Evolutionary conservation across 2,113 vertebrate species (phyloP), one percentile per base, ranked within the genome.

Genomic region (Antechinus flavipes): DNA sequence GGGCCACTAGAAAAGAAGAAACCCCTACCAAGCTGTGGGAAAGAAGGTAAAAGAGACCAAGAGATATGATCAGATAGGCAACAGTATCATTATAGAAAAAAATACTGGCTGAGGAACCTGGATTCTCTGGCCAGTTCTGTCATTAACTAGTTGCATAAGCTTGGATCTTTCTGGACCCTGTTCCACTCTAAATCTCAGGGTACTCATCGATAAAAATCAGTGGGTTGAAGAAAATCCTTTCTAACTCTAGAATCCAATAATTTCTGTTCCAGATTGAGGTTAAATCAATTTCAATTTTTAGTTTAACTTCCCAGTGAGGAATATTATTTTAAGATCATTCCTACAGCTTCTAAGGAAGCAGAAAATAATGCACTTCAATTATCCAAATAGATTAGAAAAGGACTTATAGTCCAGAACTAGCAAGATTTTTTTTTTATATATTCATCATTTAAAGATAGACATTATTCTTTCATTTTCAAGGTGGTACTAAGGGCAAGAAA

Each of bases 361-460:
- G 12, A 76, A 30, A 76, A 76, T 19, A 76, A 12, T n/a, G 5
- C 30, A n/a, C 11, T 68, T 68, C 30, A 76, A n/a, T 7, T 76
- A 35, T n/a, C 19, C 19, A 84, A 84, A 84, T 23, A 24, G 54
- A 90, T 54, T 54, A 93, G 53, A 92, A n/a, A 68, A 94, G 52
- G 26, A 93, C 55, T 0, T 93, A 19, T 42, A 94, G 50, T 91
- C 35, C 53, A 94, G 46, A 94, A 61, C 42, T n/a, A 52, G 93
- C 42, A 76, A 68, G 0, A 27, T 42, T 84, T 84, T 68, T 54
- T 55, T 68, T 61, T 55, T 26, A 42, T 42, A 84, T 22, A 42
- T 84, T 19, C n/a, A 23, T 42, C n/a, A 84, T 42, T 42, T 84
- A 84, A 84, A 84, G 68, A 68, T 5, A n/a, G 30, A 42, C 42